These are phyloP conservation scores for Quadroppia sp. DNA, from an alignment of 2,888 invertebrate genomes.

Conservation along the genomic window DNA sequence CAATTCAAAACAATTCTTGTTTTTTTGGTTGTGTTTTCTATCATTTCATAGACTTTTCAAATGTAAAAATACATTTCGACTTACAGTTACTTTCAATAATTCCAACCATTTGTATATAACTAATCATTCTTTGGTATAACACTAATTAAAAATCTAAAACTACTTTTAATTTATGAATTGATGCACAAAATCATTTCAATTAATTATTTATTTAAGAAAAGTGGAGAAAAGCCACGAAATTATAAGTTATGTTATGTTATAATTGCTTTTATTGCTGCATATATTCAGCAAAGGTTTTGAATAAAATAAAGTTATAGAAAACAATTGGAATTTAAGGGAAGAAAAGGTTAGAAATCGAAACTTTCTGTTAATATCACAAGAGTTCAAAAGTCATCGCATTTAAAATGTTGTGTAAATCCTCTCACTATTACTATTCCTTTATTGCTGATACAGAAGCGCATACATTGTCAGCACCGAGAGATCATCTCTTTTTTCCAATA, in stretches of 20 bases:
- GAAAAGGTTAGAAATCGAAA: background rate
- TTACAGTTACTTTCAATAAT: background rate
- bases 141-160: background rate
- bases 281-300: background rate
- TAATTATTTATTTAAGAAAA: too few species aligned
- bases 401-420: background rate
- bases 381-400: background rate
- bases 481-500: constrained; percentile 2
- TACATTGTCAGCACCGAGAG: constrained; percentile 27
- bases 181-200: too few species aligned
- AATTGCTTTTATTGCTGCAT: too few species aligned
- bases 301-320: background rate
- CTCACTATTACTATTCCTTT: constrained; percentile 36
- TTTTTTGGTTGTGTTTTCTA: background rate
- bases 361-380: background rate
- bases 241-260: too few species aligned
- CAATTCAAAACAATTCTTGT: background rate
- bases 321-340: background rate
- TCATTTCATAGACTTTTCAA: background rate
- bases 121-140: constrained; percentile 10
- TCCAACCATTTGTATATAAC: background rate
- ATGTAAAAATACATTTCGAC: constrained; percentile 22
- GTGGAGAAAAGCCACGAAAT: too few species aligned
- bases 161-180: background rate
- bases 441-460: constrained; percentile 32